Evolutionary conservation across 2,113 vertebrate genomes (phyloP).

Genomic region (Herpetotheres cachinnans): DNA sequence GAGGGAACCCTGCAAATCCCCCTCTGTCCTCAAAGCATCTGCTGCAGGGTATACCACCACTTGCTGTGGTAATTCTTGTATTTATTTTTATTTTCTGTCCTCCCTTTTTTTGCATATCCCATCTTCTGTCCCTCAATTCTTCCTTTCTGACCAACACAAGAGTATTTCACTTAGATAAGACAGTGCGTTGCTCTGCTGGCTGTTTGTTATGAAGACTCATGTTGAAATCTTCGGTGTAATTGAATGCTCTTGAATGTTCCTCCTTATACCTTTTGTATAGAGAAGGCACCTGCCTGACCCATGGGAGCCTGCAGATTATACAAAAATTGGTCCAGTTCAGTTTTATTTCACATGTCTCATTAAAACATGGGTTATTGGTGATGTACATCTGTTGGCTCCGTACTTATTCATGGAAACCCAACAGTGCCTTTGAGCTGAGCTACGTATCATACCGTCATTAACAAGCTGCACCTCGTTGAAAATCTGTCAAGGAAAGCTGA

Average conservation of each 20-base stretch:
- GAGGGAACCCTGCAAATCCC: neutral
- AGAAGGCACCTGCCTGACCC: neutral
- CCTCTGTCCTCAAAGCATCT: neutral
- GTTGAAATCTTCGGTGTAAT: neutral
- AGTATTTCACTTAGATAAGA: neutral
- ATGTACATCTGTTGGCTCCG: neutral
- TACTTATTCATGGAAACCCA: neutral
- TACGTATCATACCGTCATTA: neutral
- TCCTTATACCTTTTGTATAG: neutral
- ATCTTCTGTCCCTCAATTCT: neutral
- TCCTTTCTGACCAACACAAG: neutral
- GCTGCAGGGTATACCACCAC: neutral
- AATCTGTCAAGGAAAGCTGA: constrained; percentile 30
- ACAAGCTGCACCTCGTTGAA: neutral
- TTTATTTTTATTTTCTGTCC: neutral
- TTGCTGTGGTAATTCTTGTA: neutral
- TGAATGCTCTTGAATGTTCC: neutral
- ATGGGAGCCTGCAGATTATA: neutral
- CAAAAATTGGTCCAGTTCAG: neutral
- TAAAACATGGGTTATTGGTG: neutral
- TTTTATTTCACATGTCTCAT: neutral
- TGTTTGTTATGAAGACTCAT: neutral
- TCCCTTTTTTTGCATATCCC: neutral
- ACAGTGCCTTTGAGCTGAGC: neutral
- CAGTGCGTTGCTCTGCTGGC: neutral